Evolutionary conservation across 2,888 invertebrate genomes (phyloP), one percentile per base, ranked within the genome.

Genomic region (Trichopoda pennipes): DNA sequence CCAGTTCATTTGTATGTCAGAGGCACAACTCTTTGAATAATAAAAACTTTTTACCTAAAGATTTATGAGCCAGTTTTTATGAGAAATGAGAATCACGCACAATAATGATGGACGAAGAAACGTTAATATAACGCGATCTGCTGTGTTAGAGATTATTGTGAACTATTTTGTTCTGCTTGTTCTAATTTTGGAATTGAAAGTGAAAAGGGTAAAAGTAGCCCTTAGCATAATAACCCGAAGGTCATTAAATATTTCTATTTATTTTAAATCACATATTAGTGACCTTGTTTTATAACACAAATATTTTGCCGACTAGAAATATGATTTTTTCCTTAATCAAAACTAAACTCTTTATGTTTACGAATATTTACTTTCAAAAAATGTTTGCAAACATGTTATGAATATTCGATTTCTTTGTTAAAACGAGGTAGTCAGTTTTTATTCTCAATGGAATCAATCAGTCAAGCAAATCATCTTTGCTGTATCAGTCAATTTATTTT

Each of bases 1-100:
- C n/a, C 3, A 10, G 47, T 35, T 61, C 9, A 17, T 78, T 44
- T 35, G 51, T 74, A 21, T 79, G 78, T 79, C 70, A 79, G 75
- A 70, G 74, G 10, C 79, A 78, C 21, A 56, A 53, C 2, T 58
- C 10, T 49, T 10, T 58, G 47, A 64, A 35, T 21, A 35, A 12
- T 17, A 68, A 28, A 28, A 28, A 47, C 51, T 58, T 17, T 78
- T 17, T 78, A 75, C 60, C 55, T 72, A 47, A 6, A 28, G 8
- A 28, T 61, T 78, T 72, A 61, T 74, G 49, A 42, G 42, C 17
- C 1, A 35, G 10, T 12, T 17, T 64, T 68, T 38, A 53, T 60
- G 47, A 51, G 61, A 32, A 72, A 78, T 32, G 60, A 21, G n/a
- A n/a, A n/a, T n/a, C 19, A 28, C 3, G 16, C 8, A 21, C 49